Conservation (phyloP, 1,140 invertebrate species). For the Zaprionus lachaisei region DNA sequence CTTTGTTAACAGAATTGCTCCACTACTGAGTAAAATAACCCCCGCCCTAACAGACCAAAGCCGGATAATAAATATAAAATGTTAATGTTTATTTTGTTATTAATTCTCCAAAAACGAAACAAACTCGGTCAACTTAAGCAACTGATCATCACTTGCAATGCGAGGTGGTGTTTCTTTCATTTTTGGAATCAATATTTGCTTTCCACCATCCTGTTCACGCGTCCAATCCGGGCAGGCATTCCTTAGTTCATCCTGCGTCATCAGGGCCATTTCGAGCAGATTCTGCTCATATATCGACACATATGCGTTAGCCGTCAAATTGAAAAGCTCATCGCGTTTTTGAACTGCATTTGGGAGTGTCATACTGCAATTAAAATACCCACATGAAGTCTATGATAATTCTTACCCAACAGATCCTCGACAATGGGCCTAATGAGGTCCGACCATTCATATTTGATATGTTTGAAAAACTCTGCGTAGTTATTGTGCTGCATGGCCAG, state of each 20-base stretch:
- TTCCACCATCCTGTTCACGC: slow-evolving; percentile 62
- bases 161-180: slow-evolving; percentile 41
- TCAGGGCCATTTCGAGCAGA: slow-evolving; percentile 56
- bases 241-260: slow-evolving; percentile 57
- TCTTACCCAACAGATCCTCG: slow-evolving; percentile 57
- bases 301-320: slow-evolving; percentile 59
- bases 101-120: slow-evolving; percentile 75
- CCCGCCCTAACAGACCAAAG: slow-evolving; percentile 3
- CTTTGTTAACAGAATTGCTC: slow-evolving; percentile 38
- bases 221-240: slow-evolving; percentile 54
- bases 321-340: slow-evolving; percentile 65
- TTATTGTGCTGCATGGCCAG: slow-evolving; percentile 66
- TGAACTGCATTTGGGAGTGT: slow-evolving; percentile 26
- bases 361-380: neutral
- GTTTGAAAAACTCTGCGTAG: slow-evolving; percentile 64
- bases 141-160: slow-evolving; percentile 63
- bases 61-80: slow-evolving; percentile 9
- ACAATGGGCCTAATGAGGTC: slow-evolving; percentile 55
- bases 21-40: neutral
- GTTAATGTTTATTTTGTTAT: slow-evolving; percentile 40
- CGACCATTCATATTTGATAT: slow-evolving; percentile 71
- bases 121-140: slow-evolving; percentile 72
- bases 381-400: neutral
- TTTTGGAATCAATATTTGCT: slow-evolving; percentile 57
- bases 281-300: slow-evolving; percentile 71